These are phyloP conservation scores for Blastomussa wellsi DNA, from an alignment of 92 coral and sea anemone species.

Conservation along the genomic window DNA sequence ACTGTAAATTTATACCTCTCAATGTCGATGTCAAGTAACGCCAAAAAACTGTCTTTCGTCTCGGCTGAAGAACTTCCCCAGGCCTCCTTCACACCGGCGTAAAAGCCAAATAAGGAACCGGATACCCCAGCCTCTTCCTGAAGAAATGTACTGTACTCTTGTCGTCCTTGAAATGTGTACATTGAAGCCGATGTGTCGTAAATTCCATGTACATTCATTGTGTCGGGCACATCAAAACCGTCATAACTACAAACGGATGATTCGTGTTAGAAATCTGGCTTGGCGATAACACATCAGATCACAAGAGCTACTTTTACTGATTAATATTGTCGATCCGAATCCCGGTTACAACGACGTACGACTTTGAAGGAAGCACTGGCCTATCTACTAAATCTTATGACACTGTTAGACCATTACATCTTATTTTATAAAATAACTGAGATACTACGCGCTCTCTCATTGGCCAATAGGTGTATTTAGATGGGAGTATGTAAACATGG, in stretches of 20 bases:
- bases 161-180: constrained; percentile 22
- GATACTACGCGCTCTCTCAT: too few species aligned
- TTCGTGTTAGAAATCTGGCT: background rate
- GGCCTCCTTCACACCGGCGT: constrained; percentile 57
- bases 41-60: constrained; percentile 10
- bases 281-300: background rate
- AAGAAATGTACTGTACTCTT: constrained; percentile 37
- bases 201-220: constrained; percentile 54
- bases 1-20: constrained; percentile 11
- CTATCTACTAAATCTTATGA: too few species aligned
- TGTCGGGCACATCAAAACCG: constrained; percentile 52
- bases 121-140: constrained; percentile 56
- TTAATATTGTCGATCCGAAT: too few species aligned
- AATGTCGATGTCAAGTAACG: constrained; percentile 9
- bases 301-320: too few species aligned
- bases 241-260: constrained; percentile 22
- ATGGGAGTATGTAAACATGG: too few species aligned
- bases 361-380: too few species aligned
- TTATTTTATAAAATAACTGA: too few species aligned
- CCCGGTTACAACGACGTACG: too few species aligned
- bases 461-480: too few species aligned
- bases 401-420: too few species aligned
- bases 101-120: constrained; percentile 52
- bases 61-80: constrained; percentile 45
- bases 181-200: constrained; percentile 52